Evolutionary conservation across 92 coral and sea anemone genomes (phyloP), one percentile per base, ranked within the genome.

Genomic region (Epizoanthus fatuus): DNA sequence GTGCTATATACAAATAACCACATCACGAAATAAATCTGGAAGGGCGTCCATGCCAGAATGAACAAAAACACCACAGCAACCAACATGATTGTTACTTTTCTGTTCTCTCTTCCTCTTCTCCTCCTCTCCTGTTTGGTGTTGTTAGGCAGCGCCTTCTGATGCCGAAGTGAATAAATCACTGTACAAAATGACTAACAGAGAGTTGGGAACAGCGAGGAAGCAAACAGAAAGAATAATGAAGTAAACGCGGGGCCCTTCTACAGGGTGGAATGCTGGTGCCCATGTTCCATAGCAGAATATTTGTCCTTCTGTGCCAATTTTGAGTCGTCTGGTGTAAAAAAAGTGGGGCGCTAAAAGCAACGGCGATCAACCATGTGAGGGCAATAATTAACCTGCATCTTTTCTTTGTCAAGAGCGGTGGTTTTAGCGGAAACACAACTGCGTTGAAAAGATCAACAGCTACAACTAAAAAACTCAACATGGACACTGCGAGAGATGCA

Each of bases 11-110:
- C 39, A 52, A 73, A 73, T 60, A 73, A 29, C 63, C 79, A 73
- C 79, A 73, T 29, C 13, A 73, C 79, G 49, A 73, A 73, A 22
- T 73, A 73, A 51, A 73, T 16, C 79, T 73, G 79, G 17, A 73
- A 73, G 39, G 79, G 79, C 35, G 79, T 73, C 79, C 79, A 73
- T 40, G 79, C 79, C 5, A 53, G 42, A 19, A 73, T 73, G 49
- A 73, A 73, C 19, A 73, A 60, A 73, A 53, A 12, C 44, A 73
- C 79, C 9, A 73, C 79, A 12, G 79, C 79, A 13, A 73, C 63
- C 3, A 73, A 62, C 79, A 73, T 73, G 13, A 52, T n/a, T 13
- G 54, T 73, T 1, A 73, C 79, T 32, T 73, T 73, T 12, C 63
- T 73, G 63, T 73, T 73, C 39, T 73, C 79, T 73, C 45, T 22